Conservation (phyloP, 1,140 invertebrate species). For the Trichonephila clavipes region DNA sequence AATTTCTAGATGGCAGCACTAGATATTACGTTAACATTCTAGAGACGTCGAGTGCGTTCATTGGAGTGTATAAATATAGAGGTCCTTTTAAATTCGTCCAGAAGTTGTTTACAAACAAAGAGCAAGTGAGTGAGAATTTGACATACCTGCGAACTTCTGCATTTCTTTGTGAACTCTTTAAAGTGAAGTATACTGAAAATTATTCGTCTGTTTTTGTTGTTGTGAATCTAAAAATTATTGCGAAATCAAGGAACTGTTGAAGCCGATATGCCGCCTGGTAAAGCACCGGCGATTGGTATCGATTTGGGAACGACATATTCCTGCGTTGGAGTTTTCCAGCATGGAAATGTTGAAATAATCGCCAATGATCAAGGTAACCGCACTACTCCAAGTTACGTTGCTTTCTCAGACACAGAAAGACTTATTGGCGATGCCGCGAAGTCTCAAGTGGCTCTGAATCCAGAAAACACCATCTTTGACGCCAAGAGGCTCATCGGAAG, state of each 20-base stretch:
- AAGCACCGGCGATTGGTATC: slow-evolving; percentile 80
- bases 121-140: too few species aligned
- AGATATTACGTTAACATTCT: too few species aligned
- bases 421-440: slow-evolving; percentile 98
- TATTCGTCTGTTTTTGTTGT: too few species aligned
- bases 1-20: too few species aligned
- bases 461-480: slow-evolving; percentile 82
- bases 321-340: slow-evolving; percentile 83
- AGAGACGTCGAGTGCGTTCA: too few species aligned
- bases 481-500: slow-evolving; percentile 90
- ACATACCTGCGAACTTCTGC: too few species aligned
- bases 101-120: too few species aligned
- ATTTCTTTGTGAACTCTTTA: too few species aligned
- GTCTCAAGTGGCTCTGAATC: slow-evolving; percentile 86
- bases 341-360: slow-evolving; percentile 83
- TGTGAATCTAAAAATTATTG: not conserved
- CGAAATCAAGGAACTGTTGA: not conserved
- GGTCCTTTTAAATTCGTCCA: too few species aligned
- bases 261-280: slow-evolving; percentile 81
- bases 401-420: slow-evolving; percentile 84
- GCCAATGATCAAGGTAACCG: slow-evolving; percentile 97
- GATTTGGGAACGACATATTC: slow-evolving; percentile 83
- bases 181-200: too few species aligned
- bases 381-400: slow-evolving; percentile 85
- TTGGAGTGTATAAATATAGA: too few species aligned